Evolutionary conservation across 2,797 vertebrate genomes (phyloP), one percentile per base, ranked within the genome.

Genomic region (Danio aesculapii): DNA sequence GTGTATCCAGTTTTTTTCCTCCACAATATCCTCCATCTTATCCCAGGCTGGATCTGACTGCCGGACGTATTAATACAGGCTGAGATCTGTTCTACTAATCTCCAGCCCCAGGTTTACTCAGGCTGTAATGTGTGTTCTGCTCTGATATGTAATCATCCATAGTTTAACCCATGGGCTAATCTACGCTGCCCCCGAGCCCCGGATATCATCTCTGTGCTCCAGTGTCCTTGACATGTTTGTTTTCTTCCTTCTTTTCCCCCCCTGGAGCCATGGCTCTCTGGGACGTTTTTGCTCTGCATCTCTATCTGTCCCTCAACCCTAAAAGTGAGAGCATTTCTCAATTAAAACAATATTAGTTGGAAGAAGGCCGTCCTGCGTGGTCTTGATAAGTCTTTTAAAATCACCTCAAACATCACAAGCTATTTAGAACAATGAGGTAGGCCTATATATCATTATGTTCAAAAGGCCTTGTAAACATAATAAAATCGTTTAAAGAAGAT

Each of bases 71-170:
- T 87, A 85, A 86, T 83, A 81, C 75, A 58, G 72, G 77, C 70
- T 47, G 69, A 74, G 82, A 86, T 86, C 84, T 85, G 78, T 21
- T 70, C 67, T 79, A 62, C 63, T 73, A 67, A 84, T 86, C 87
- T 88, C 74, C 62, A 75, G 82, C 77, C 69, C 59, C 57, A 83
- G 85, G 84, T 88, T 85, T 84, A 82, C 83, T 85, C 85, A 84
- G 84, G 81, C 83, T 53, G 67, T 77, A 85, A 86, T 84, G 77
- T 86, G 82, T 85, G 86, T 82, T 81, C 87, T 82, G 84, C 83
- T 88, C 85, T 82, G 80, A 86, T 88, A 87, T 88, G 88, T 88
- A 90, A 89, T 87, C 87, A 89, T 89, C 85, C 86, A 85, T 81
- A 83, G 82, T 88, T 88, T 88, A 85, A 87, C 89, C 87, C 83